Evolutionary conservation across 2,113 vertebrate species (phyloP), one percentile per base, ranked within the genome.

Genomic region (Shinisaurus crocodilurus): DNA sequence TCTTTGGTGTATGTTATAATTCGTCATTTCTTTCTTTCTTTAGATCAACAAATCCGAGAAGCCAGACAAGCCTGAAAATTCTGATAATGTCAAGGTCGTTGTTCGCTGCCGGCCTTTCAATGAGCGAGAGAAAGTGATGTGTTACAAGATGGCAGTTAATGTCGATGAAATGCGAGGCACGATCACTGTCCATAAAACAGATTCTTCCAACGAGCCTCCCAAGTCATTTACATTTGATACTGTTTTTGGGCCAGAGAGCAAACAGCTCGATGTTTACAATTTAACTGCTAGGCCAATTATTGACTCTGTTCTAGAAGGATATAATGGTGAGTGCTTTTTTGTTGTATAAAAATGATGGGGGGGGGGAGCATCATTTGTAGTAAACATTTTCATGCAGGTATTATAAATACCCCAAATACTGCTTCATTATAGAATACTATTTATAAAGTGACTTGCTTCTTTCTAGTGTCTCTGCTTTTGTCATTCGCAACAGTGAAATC

Each of bases 141-240:
- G 98, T 91, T 97, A 98, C 97, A 98, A 94, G 60, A 98, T 97
- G 97, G 97, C 98, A 2, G 99, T 99, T 88, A 90, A 45, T 0
- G 99, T 99, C 93, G 99, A 99, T 88, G 99, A 99, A 94, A 99
- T 98, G 95, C 97, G 99, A 82, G 99, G 99, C 29, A 99, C 99
- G 2, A 99, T 99, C 75, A 98, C 98, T 0, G 99, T 99, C 0
- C 98, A 98, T 83, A 99, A 99, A 95, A 97, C 98, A 37, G 99
- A 99, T 91, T 98, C 97, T 0, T 97, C 96, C 85, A 98, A 99
- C 0, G 99, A 99, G 87, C 99, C 98, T 40, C 99, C 99, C 0
- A 99, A 99, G 96, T 99, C 98, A 0, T 99, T 99, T 92, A 99
- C 99, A 0, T 99, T 99, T 94, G 99, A 99, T 96, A 99, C 99